Base-by-base conservation (phyloP, 1,140 invertebrate genomes). In the Triops cancriformis region DNA sequence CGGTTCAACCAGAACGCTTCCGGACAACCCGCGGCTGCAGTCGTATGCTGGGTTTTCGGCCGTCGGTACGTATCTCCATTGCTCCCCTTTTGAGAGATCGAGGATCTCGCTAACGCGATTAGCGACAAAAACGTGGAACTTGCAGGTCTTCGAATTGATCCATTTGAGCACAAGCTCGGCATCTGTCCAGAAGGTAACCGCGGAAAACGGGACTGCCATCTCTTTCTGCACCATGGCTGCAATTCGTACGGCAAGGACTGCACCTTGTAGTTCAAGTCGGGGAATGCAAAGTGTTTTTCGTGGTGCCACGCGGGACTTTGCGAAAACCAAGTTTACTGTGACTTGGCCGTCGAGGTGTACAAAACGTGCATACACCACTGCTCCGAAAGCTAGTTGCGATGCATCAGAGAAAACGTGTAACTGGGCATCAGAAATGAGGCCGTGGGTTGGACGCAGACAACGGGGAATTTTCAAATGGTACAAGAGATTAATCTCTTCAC, bases 251-350 rank as follows among this genome's bases (percentile, higher is more conserved):
- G 81, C 83, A 23, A 85, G 72, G 1, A 85, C 74, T 1, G 85
- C 84, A 11, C 83, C 85, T 76, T 84, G 81, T 0, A 86, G 80
- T 79, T 87, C 84, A 5, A 86, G n/a, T n/a, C n/a, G n/a, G n/a
- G n/a, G n/a, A 26, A 86, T 83, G 0, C 83, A 82, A 23, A 83
- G 73, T 1, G 76, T 42, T 76, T 82, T 83, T 7, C 84, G 26
- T 18, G 85, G 84, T 0, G 82, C 76, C 0, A 84, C 81, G 76
- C 82, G 80, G n/a, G n/a, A n/a, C n/a, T n/a, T n/a, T n/a, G n/a
- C n/a, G n/a, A n/a, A n/a, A n/a, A n/a, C n/a, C n/a, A n/a, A n/a
- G n/a, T n/a, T n/a, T n/a, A n/a, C n/a, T n/a, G n/a, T n/a, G n/a
- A n/a, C n/a, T n/a, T n/a, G n/a, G n/a, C n/a, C n/a, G n/a, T n/a